A percentile compares a stretch with the other conserved stretches of the same genome.
phyloP scores from a whole-genome alignment of 2,797 vertebrate species.

The Enteromius trimaculatus region DNA sequence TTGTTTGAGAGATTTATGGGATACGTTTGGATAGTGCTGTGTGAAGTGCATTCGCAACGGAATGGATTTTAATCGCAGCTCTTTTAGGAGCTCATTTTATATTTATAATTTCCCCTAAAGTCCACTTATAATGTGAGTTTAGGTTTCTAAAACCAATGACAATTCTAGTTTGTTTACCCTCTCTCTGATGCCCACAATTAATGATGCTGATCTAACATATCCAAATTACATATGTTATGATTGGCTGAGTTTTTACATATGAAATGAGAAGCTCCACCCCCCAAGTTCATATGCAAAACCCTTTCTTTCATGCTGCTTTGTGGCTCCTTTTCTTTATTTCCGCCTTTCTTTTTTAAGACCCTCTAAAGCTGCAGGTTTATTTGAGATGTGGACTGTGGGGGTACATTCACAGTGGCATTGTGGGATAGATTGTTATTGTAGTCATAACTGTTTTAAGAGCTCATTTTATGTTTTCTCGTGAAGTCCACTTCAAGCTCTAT shows the following conservation, averaged over 20 bases:
- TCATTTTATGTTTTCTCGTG: neutral
- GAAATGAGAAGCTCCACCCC: neutral
- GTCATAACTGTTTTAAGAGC: neutral
- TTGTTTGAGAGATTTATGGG: neutral
- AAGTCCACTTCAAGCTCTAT: neutral
- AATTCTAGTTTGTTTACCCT: neutral
- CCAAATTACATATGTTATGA: neutral
- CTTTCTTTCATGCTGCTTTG: neutral
- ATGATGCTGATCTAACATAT: neutral
- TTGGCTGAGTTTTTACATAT: neutral
- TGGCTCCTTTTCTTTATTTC: neutral
- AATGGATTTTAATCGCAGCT: neutral
- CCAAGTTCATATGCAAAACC: neutral
- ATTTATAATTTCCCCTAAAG: neutral
- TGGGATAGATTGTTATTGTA: constrained; percentile 4
- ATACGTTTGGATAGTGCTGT: neutral
- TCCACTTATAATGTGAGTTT: neutral
- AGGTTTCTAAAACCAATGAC: neutral
- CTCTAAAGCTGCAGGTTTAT: neutral
- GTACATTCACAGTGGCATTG: too few species aligned
- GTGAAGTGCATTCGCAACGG: neutral
- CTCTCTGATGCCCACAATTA: neutral
- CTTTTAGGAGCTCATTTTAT: neutral
- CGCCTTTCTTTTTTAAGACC: neutral
- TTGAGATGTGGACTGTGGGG: neutral